A percentile compares a stretch with the other conserved stretches of the same genome.
Conservation (phyloP, 2,797 vertebrate genomes). For the Buphagus erythrorhynchus region DNA sequence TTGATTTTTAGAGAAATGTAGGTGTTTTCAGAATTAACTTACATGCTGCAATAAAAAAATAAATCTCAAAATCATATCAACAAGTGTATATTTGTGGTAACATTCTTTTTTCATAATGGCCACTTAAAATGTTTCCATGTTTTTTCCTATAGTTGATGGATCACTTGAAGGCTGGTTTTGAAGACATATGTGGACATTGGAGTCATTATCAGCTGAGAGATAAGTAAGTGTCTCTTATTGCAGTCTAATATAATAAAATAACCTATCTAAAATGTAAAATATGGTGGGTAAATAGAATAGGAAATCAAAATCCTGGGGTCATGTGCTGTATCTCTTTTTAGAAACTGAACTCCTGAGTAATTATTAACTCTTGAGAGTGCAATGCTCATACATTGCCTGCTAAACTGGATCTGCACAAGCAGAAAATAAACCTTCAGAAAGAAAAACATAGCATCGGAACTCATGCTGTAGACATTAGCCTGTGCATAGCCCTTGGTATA, state of each 20-base stretch:
- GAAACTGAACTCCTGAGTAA: background rate
- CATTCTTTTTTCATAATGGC: background rate
- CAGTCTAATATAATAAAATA: background rate
- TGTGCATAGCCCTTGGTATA: background rate
- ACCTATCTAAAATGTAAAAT: background rate
- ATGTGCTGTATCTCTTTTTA: background rate
- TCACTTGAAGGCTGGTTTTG: conserved; percentile 90
- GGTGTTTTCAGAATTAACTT: background rate
- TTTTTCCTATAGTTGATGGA: conserved; percentile 88
- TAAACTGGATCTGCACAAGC: background rate
- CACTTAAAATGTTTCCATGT: background rate
- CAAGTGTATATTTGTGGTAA: background rate
- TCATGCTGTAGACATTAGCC: background rate
- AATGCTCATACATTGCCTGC: background rate
- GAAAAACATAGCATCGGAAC: background rate
- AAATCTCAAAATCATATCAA: background rate
- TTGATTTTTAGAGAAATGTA: background rate
- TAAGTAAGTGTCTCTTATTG: conserved; percentile 83
- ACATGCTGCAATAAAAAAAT: background rate
- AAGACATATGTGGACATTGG: conserved; percentile 97
- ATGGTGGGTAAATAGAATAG: background rate
- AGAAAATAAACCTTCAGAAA: background rate
- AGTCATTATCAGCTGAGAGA: conserved; percentile 95
- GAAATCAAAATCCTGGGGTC: background rate
- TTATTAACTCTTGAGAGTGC: background rate